These are phyloP conservation scores for Enchytraeus crypticus DNA, from an alignment of 2,888 invertebrate species.

Conservation along the genomic window DNA sequence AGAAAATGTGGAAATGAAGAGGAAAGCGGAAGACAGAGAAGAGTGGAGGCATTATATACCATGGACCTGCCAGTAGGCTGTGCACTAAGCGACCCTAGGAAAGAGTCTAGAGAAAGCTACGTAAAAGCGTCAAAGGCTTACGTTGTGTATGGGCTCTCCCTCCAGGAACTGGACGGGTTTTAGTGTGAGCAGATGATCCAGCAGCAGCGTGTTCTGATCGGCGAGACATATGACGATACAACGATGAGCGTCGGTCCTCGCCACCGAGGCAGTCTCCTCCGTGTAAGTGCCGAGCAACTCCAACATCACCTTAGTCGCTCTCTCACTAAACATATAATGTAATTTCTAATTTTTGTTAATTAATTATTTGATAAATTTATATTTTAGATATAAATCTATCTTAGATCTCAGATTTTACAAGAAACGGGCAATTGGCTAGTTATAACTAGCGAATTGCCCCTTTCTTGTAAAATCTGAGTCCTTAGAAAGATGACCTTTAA, in stretches of 20 bases:
- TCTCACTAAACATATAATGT: constrained; percentile 57
- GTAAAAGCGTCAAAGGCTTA: no score
- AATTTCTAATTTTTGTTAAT: background rate
- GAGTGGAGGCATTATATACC: no score
- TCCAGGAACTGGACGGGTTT: constrained; percentile 91
- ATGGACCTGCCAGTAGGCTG: no score
- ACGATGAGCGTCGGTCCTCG: constrained; percentile 77
- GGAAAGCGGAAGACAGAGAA: no score
- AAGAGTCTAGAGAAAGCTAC: no score
- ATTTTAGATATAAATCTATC: background rate
- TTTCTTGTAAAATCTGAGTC: no score
- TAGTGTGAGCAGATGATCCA: constrained; percentile 83
- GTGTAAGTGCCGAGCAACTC: constrained; percentile 92
- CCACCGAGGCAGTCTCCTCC: constrained; percentile 90
- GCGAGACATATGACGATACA: constrained; percentile 91
- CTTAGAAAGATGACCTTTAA: no score
- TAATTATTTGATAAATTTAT: background rate
- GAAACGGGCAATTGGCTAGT: no score
- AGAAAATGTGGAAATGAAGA: no score
- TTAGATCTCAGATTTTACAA: background rate
- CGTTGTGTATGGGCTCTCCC: constrained; percentile 86
- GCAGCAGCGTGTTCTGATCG: constrained; percentile 85
- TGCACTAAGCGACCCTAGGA: no score
- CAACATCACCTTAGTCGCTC: constrained; percentile 92
- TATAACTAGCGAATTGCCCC: no score